A percentile compares a stretch with the other conserved stretches of the same genome.
phyloP scores from a whole-genome alignment of 2,888 invertebrate genomes.

The Mactromeris polynyma region DNA sequence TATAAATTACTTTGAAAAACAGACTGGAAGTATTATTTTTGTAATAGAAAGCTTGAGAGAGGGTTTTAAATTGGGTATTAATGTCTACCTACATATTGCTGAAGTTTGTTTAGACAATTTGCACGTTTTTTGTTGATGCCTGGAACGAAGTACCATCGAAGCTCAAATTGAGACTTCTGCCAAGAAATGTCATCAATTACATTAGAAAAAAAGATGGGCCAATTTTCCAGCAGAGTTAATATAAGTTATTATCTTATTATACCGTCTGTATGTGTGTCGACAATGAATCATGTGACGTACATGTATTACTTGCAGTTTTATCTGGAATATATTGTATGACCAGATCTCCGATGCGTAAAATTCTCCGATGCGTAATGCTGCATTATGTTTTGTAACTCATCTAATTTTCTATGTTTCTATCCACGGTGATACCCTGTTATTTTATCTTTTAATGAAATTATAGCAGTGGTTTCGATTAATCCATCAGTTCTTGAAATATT shows the following conservation, averaged over 20 bases:
- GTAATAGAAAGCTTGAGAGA: not conserved
- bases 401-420: not conserved
- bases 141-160: not conserved
- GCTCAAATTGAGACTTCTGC: not conserved
- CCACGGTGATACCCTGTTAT: not conserved
- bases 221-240: constrained; percentile 32
- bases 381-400: too few species aligned
- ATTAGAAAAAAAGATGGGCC: constrained; percentile 10
- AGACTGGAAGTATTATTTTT: not conserved
- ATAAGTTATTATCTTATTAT: constrained; percentile 10
- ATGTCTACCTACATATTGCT: not conserved
- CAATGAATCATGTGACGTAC: not conserved
- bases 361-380: too few species aligned
- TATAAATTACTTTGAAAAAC: constrained; percentile 10
- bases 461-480: constrained; percentile 23
- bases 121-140: not conserved
- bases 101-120: not conserved
- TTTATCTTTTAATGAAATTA: not conserved
- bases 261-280: not conserved
- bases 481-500: constrained; percentile 42
- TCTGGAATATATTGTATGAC: not conserved
- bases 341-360: not conserved
- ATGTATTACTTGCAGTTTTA: not conserved
- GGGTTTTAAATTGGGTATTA: constrained; percentile 19
- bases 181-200: constrained; percentile 7